Evolutionary conservation across 2,888 invertebrate species (phyloP), one percentile per base, ranked within the genome.

Genomic region (Agrypnus murinus): DNA sequence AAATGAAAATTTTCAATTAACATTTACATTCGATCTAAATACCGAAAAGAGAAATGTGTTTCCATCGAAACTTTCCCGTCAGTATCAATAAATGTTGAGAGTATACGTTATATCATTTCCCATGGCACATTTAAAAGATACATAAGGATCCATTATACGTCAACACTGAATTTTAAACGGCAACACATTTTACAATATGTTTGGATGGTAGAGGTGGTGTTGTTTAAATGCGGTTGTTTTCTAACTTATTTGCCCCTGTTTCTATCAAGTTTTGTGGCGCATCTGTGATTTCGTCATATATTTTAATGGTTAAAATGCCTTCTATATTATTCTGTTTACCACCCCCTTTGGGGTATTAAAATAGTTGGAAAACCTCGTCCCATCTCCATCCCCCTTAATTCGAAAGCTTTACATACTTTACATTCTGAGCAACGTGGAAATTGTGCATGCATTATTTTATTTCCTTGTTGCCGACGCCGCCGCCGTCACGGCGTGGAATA

Each of bases 331-430:
- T 60, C 58, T 67, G 62, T 60, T 68, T 55, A 63, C 59, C 67
- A 55, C 63, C 65, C 65, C 65, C 55, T 50, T 12, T 58, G 57
- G 46, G 50, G 65, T 72, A 69, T 65, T 72, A 65, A 72, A 72
- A 72, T 72, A 69, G 69, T 72, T 72, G 57, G 69, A 72, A 72
- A 72, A 69, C 62, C 72, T 65, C 48, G 53, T n/a, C n/a, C n/a
- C n/a, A n/a, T n/a, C n/a, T n/a, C n/a, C 48, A 57, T 64, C 64
- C 71, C 25, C 71, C 64, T 68, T 68, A 71, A 68, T 68, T 63
- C 48, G 32, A 67, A 46, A 58, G 68, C 38, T 71, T 43, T 25
- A 59, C 67, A 63, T 71, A 63, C 64, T 64, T 71, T 68, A 36
- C 31, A 71, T 71, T 71, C 68, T 31, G 19, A 46, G 36, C 36